phyloP scores from a whole-genome alignment of 2,888 invertebrate genomes.

The Onchidella celtica region DNA sequence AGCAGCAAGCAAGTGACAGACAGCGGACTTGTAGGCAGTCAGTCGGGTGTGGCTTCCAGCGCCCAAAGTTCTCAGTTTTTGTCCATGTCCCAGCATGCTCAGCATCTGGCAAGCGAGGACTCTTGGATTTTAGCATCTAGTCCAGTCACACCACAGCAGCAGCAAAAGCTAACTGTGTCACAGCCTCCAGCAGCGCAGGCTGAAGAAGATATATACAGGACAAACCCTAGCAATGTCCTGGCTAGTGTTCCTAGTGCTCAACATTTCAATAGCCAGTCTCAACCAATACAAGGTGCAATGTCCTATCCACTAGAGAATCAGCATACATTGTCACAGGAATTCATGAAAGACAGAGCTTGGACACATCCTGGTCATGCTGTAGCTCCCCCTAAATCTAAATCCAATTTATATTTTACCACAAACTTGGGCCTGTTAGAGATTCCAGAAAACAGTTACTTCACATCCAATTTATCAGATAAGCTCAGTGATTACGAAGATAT shows the following conservation, averaged over 20 bases:
- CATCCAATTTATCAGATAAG: conserved; percentile 93
- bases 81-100: neutral
- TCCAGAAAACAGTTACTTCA: conserved; percentile 84
- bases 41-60: conserved; percentile 3
- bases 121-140: conserved; percentile 30
- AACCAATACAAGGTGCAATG: neutral
- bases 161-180: neutral
- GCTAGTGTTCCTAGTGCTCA: neutral
- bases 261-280: neutral
- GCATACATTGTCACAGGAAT: neutral
- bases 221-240: conserved; percentile 28
- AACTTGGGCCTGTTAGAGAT: conserved; percentile 63
- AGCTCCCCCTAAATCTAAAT: conserved; percentile 58
- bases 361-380: conserved; percentile 11
- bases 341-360: conserved; percentile 20
- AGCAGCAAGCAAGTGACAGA: conserved; percentile 19
- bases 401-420: conserved; percentile 64
- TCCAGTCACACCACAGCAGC: neutral
- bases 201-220: conserved; percentile 26
- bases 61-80: neutral
- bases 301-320: neutral
- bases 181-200: neutral
- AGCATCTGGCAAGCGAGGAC: conserved; percentile 14
- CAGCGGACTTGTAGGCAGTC: neutral
- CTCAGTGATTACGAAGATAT: conserved; percentile 97